Evolutionary conservation across 2,113 vertebrate genomes (phyloP).

Genomic region (Stictonetta naevosa): DNA sequence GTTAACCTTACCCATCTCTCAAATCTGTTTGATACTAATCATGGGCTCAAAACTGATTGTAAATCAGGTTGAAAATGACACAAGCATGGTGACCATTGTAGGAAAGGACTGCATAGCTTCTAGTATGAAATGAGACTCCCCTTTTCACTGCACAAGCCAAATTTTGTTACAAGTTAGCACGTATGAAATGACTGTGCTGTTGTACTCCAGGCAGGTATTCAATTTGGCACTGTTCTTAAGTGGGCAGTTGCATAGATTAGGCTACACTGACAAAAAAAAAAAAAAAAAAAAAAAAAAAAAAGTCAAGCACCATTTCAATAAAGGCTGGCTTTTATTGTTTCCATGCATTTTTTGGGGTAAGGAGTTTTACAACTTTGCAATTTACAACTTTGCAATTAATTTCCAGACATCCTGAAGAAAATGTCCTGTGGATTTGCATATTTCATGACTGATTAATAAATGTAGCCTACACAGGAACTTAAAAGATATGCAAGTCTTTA

Average conservation of each 20-base stretch:
- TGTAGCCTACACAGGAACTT: slow-evolving; percentile 28
- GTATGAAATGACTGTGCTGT: neutral
- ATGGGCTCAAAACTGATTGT: neutral
- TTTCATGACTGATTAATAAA: slow-evolving; percentile 33
- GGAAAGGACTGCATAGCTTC: neutral
- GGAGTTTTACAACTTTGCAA: neutral
- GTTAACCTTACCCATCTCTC: neutral
- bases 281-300: neutral
- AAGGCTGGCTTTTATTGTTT: neutral
- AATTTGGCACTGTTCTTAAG: neutral
- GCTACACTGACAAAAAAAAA: neutral
- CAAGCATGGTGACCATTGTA: neutral
- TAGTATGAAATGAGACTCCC: neutral
- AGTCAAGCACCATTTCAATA: neutral
- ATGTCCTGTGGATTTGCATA: slow-evolving; percentile 37
- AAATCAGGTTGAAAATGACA: neutral
- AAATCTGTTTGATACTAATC: neutral
- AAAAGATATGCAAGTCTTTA: slow-evolving; percentile 12
- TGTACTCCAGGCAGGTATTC: neutral
- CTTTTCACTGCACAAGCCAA: neutral
- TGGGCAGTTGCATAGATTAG: neutral
- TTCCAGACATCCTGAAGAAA: slow-evolving; percentile 15
- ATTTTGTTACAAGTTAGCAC: neutral
- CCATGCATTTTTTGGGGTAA: neutral
- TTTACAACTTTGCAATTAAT: neutral